Evolutionary conservation across 2,113 vertebrate species (phyloP).

Genomic region (Acanthisitta chloris): DNA sequence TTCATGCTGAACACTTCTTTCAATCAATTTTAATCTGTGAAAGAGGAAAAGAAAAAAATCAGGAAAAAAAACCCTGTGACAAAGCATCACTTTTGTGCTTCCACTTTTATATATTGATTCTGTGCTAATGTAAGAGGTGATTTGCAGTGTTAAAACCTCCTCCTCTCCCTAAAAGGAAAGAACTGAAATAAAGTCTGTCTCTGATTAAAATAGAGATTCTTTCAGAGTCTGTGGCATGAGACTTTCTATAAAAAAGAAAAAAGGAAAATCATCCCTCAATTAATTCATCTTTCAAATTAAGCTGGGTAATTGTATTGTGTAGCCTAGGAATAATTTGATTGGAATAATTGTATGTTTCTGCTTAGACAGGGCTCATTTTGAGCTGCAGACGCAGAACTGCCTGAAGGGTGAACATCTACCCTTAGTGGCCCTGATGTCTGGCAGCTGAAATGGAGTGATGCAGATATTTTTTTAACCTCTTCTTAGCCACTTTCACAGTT

Average conservation of each 20-base stretch:
- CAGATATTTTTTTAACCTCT: not conserved
- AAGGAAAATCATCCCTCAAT: conserved; percentile 4
- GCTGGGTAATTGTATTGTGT: conserved; percentile 33
- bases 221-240: not conserved
- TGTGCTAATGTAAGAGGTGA: not conserved
- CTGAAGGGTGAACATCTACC: not conserved
- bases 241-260: not conserved
- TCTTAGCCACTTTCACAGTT: not conserved
- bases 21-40: conserved; percentile 9
- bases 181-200: not conserved
- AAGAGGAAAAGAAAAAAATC: not conserved
- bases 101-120: not conserved
- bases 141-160: not conserved
- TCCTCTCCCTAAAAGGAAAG: not conserved
- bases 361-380: conserved; percentile 24
- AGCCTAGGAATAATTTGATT: conserved; percentile 36
- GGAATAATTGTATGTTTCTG: conserved; percentile 39
- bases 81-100: not conserved
- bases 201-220: not conserved
- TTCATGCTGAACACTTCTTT: conserved; percentile 65
- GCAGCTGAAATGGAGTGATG: not conserved
- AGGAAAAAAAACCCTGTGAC: not conserved
- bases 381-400: conserved; percentile 9
- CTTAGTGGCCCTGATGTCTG: not conserved
- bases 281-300: conserved; percentile 54